A percentile compares a stretch with the other conserved stretches of the same genome.
These are phyloP conservation scores for Thymelicus sylvestris DNA, from an alignment of 2,888 invertebrate species.

Conservation along the genomic window DNA sequence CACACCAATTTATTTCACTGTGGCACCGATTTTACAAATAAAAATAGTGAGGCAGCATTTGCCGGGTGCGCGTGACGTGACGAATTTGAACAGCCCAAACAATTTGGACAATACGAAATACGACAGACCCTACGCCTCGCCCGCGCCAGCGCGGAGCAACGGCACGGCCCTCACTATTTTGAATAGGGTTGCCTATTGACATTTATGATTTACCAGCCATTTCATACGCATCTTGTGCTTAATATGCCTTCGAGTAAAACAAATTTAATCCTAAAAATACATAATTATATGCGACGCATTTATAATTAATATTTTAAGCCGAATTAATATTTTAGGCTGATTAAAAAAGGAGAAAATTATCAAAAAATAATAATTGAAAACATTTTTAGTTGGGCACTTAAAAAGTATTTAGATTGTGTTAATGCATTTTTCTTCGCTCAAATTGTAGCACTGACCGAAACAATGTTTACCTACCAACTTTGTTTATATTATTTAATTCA, in stretches of 20 bases:
- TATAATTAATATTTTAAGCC: too few relatives aligned
- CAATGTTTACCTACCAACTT: not conserved
- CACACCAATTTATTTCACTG: not conserved
- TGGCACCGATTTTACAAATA: conserved; percentile 46
- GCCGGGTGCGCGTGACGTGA: conserved; percentile 64
- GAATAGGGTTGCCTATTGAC: conserved; percentile 20
- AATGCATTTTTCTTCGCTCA: too few relatives aligned
- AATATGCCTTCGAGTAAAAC: too few relatives aligned
- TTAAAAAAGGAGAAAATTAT: too few relatives aligned
- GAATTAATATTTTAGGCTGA: too few relatives aligned
- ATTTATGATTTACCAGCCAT: not conserved
- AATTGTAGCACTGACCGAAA: too few relatives aligned
- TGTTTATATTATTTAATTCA: not conserved
- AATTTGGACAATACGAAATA: conserved; percentile 71
- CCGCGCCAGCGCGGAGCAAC: conserved; percentile 37
- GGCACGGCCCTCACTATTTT: conserved; percentile 16
- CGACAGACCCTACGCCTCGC: conserved; percentile 56
- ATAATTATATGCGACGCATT: too few relatives aligned
- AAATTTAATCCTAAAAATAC: too few relatives aligned
- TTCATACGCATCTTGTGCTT: too few relatives aligned
- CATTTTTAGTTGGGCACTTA: too few relatives aligned
- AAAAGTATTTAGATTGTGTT: too few relatives aligned
- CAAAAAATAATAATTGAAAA: too few relatives aligned
- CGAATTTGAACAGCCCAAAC: conserved; percentile 71
- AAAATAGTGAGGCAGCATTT: conserved; percentile 52